Evolutionary conservation across 2,888 invertebrate species (phyloP), one percentile per base, ranked within the genome.

Genomic region (Arrhopalites spinosus): DNA sequence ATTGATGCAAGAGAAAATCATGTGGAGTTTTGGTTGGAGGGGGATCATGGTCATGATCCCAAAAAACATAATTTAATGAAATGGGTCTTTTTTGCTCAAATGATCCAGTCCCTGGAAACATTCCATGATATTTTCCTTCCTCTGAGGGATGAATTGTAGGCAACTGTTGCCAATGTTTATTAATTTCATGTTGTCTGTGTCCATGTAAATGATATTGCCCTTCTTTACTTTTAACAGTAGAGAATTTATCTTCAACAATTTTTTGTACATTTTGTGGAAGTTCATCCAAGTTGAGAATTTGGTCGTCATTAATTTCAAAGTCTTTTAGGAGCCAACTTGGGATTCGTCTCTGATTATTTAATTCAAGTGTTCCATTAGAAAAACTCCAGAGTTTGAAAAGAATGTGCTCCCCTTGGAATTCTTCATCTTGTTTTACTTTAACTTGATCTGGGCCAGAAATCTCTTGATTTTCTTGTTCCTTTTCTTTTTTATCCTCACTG

Each of bases 321-420:
- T 77, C 78, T 11, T 79, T 61, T 15, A 81, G 63, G 59, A 79
- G 70, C 78, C 81, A 78, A 8, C 72, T 27, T 23, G 81, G 81
- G 43, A 81, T 80, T 76, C 71, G 77, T 63, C 74, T 70, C 66
- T 81, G 66, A 56, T 77, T 77, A 47, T 75, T 70, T 27, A 81
- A 59, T 59, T 75, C 72, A 25, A 81, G 56, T 23, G 69, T 78
- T 23, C 81, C 81, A 77, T 81, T 74, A 0, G 72, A 70, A 25
- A 71, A 70, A 29, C 74, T 79, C 81, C 81, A 81, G 2, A 81
- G 70, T 74, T 79, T 79, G 71, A 81, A 81, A 45, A 81, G 47
- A 30, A 77, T 45, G 1, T 7, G 5, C 17, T 36, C 71, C 1
- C 61, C 59, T 67, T 20, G 30, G n/a, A n/a, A n/a, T 50, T 66